Evolutionary conservation across 2,888 invertebrate genomes (phyloP), one percentile per base, ranked within the genome.

Genomic region (Polyommatus iphigenia): DNA sequence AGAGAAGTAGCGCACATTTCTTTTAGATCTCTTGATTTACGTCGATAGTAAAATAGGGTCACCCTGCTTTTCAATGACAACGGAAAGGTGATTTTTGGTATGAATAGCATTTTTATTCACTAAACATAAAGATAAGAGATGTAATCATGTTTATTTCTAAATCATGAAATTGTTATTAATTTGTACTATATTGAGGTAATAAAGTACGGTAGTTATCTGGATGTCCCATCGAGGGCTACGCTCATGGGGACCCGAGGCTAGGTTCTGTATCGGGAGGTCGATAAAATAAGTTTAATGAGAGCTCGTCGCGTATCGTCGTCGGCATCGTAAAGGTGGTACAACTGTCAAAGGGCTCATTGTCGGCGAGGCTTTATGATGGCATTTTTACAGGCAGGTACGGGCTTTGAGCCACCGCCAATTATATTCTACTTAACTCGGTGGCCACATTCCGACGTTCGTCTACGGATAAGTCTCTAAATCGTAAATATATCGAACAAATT

Each of bases 321-420:
- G 93, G 92, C 92, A 91, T 92, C 91, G 90, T 92, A 91, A 92
- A 92, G 91, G 91, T 89, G 87, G 90, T 88, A 89, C 88, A 89
- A 91, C 92, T 93, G 93, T 92, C 93, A 92, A 92, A 93, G 92
- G 90, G 91, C 89, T 91, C 86, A 90, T 92, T 93, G 93, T 92
- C 89, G 90, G 90, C 88, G 83, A 84, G 88, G 89, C 91, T 93
- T 92, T 92, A 91, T 91, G 91, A 91, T 92, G 90, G 93, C 89
- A 93, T 93, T 93, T 93, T 93, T 93, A 93, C 91, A 91, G 88
- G 89, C 91, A 91, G 92, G 92, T 91, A 92, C 91, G 87, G 85
- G 88, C 92, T 93, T 92, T 93, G 92, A 91, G 84, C 87, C 87
- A 86, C 89, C 85, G 90, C 90, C 92, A 93, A 94, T 94, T 93